phyloP scores from a whole-genome alignment of 2,797 vertebrate species.

The Amblyopsis hoosieri region DNA sequence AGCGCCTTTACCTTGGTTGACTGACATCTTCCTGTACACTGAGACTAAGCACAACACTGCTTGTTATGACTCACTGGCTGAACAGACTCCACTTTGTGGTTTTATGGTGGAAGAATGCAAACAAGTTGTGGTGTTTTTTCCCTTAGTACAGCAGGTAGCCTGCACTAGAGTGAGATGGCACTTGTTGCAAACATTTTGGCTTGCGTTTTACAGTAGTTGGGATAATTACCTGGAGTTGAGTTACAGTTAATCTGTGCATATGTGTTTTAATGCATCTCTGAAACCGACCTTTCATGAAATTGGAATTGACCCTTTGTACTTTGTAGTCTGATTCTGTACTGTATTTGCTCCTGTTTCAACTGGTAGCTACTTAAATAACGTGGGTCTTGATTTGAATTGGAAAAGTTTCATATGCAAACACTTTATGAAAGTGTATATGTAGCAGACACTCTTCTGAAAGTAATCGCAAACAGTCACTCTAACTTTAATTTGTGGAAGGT shows the following conservation, averaged over 20 bases:
- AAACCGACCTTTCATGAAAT: constrained; percentile 13
- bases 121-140: constrained; percentile 57
- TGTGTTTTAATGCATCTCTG: not conserved
- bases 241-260: constrained; percentile 7
- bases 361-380: too few species aligned
- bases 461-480: constrained; percentile 47
- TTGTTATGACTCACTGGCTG: constrained; percentile 74
- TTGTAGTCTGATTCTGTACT: not conserved
- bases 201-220: not conserved
- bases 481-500: constrained; percentile 45
- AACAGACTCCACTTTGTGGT: constrained; percentile 79
- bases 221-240: not conserved
- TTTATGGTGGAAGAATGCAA: constrained; percentile 74
- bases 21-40: constrained; percentile 73
- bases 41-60: constrained; percentile 76
- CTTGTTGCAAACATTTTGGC: too few species aligned
- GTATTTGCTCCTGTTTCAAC: too few species aligned
- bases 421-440: too few species aligned
- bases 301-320: not conserved
- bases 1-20: constrained; percentile 57
- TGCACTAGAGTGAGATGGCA: constrained; percentile 26
- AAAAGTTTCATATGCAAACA: too few species aligned
- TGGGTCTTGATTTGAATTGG: constrained; percentile 22
- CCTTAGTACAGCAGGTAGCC: constrained; percentile 43
- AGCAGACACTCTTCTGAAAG: constrained; percentile 12